Conservation (phyloP, 2,113 vertebrate species). For the Oreochromis tanganicae region DNA sequence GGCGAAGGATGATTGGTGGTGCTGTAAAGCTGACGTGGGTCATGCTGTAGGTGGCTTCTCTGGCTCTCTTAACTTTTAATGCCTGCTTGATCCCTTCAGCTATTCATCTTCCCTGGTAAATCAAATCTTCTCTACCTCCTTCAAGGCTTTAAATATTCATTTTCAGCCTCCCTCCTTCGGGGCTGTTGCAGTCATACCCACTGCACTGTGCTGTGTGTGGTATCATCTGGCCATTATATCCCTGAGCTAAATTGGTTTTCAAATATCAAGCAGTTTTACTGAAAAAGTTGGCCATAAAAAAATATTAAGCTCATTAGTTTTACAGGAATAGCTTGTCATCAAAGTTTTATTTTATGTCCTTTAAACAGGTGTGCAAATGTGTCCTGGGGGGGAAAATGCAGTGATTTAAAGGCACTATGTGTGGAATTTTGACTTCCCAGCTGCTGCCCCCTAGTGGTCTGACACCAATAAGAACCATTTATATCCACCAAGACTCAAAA, state of each 20-base stretch:
- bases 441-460: not conserved
- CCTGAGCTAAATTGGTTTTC: not conserved
- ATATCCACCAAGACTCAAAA: not conserved
- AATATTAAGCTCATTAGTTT: not conserved
- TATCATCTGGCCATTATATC: not conserved
- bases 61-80: not conserved
- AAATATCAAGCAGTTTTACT: not conserved
- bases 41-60: not conserved
- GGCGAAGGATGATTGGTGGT: not conserved
- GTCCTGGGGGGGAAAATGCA: fast-evolving
- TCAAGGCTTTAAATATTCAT: not conserved
- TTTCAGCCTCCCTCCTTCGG: not conserved
- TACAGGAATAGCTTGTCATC: not conserved
- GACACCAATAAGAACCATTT: not conserved
- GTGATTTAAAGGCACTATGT: not conserved
- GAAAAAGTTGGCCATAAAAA: not conserved
- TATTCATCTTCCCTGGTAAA: not conserved
- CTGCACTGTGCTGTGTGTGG: fast-evolving
- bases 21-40: not conserved
- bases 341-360: not conserved
- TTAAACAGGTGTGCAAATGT: not conserved
- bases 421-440: not conserved
- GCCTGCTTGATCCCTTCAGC: not conserved
- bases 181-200: not conserved
- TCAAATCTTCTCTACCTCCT: not conserved